Evolutionary conservation across 2,888 invertebrate genomes (phyloP).

Genomic region (Metellina segmentata): DNA sequence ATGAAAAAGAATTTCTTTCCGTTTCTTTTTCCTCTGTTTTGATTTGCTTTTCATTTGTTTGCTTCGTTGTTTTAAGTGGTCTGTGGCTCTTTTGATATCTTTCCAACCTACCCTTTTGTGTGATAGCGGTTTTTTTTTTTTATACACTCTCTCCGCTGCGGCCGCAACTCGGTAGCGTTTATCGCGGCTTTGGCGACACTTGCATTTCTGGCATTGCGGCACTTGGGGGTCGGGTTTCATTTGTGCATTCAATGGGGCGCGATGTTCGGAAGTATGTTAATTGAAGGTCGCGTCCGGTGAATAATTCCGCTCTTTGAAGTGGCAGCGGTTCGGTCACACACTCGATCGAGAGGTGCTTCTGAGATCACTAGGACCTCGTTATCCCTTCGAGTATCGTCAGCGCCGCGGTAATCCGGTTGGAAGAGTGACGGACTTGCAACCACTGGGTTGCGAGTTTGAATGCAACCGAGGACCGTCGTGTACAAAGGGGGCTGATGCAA

Average conservation of each 20-base stretch:
- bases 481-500: no score
- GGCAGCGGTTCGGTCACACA: no score
- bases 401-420: no score
- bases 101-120: slow-evolving; percentile 23
- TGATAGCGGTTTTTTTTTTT: slow-evolving; percentile 17
- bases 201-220: no score
- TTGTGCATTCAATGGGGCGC: not conserved
- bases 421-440: no score
- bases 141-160: no score
- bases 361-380: no score
- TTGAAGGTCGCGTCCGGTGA: slow-evolving; percentile 5
- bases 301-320: not conserved
- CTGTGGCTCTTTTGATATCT: slow-evolving; percentile 64
- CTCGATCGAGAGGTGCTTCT: no score
- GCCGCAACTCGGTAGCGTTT: not conserved
- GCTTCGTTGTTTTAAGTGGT: slow-evolving; percentile 63
- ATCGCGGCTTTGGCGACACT: not conserved
- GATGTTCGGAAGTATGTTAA: slow-evolving; percentile 36
- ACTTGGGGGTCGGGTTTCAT: slow-evolving; percentile 27
- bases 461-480: no score
- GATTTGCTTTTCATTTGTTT: slow-evolving; percentile 52
- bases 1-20: slow-evolving; percentile 49
- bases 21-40: slow-evolving; percentile 33
- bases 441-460: no score
- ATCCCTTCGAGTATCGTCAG: no score